Conservation (phyloP, 2,113 vertebrate species). For the Toxostoma redivivum region DNA sequence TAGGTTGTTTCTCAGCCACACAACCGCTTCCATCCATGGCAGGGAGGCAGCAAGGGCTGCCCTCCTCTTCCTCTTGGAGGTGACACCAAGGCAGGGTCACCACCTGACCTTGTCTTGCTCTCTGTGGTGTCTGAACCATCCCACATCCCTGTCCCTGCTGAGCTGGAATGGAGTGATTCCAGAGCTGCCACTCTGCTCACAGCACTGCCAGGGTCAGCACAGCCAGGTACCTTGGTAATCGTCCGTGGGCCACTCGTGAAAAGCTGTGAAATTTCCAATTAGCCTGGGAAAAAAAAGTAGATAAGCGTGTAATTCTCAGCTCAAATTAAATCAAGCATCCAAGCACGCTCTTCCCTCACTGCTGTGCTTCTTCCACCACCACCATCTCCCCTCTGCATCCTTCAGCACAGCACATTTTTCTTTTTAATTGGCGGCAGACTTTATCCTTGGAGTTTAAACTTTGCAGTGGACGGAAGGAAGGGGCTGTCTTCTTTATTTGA, state of each 20-base stretch:
- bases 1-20: not conserved
- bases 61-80: not conserved
- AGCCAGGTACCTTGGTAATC: not conserved
- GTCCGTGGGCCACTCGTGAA: rapidly evolving
- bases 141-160: rapidly evolving
- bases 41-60: not conserved
- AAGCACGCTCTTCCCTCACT: not conserved
- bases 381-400: not conserved
- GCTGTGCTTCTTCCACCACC: not conserved
- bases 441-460: not conserved
- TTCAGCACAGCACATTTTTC: not conserved
- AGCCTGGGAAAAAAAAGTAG: not conserved
- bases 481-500: not conserved
- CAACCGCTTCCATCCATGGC: rapidly evolving
- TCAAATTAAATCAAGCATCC: not conserved
- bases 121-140: rapidly evolving
- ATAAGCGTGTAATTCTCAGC: not conserved
- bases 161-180: not conserved
- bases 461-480: not conserved
- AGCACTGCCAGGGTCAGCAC: not conserved
- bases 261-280: not conserved
- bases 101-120: rapidly evolving
- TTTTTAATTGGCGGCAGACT: not conserved
- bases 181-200: rapidly evolving
- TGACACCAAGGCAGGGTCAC: rapidly evolving